Evolutionary conservation across 2,113 vertebrate species (phyloP).

Genomic region (Oreocharis arfaki): DNA sequence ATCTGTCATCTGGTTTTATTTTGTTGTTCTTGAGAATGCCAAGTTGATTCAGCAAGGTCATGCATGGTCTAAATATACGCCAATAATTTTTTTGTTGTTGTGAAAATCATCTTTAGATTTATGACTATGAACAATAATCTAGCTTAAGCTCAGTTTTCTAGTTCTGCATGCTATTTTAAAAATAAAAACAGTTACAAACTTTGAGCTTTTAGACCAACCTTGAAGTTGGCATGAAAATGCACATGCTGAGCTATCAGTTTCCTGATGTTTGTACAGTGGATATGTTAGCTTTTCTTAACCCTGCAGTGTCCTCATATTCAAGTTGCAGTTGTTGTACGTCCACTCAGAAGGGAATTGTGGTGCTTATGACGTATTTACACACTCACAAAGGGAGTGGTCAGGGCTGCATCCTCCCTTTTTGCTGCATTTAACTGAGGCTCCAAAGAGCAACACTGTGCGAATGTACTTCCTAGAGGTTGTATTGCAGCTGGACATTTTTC

Average conservation of each 20-base stretch:
- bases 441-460: background rate
- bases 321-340: background rate
- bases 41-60: conserved; percentile 48
- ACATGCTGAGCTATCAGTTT: background rate
- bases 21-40: conserved; percentile 12
- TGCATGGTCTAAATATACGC: conserved; percentile 22
- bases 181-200: background rate
- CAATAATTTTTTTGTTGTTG: conserved; percentile 27
- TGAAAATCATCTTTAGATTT: conserved; percentile 46
- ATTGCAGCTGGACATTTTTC: background rate
- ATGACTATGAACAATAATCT: conserved; percentile 26
- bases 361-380: background rate
- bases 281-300: background rate
- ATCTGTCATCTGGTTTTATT: conserved; percentile 40
- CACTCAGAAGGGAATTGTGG: background rate
- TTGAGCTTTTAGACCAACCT: conserved; percentile 14
- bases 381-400: background rate
- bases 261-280: background rate
- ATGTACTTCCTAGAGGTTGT: background rate
- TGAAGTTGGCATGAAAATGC: conserved; percentile 6
- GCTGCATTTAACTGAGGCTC: background rate
- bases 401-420: background rate
- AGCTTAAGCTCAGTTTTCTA: conserved; percentile 20
- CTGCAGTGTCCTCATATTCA: background rate
- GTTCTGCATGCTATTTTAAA: conserved; percentile 23